phyloP scores from a whole-genome alignment of 2,113 vertebrate genomes.

The Scytalopus superciliaris region DNA sequence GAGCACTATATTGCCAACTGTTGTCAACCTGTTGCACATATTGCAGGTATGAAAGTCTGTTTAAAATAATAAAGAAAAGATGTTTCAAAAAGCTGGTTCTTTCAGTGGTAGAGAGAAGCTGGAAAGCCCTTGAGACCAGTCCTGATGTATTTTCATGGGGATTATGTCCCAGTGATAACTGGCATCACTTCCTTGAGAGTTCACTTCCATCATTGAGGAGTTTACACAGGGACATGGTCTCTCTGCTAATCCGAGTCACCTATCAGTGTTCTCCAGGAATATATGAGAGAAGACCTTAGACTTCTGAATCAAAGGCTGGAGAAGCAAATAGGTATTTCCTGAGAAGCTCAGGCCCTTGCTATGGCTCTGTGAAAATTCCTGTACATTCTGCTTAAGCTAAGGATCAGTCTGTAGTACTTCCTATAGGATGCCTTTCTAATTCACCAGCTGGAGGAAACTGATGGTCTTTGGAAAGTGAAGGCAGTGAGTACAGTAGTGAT shows the following conservation, averaged over 20 bases:
- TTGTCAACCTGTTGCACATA: not conserved
- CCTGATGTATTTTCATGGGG: not conserved
- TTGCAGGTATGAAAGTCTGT: not conserved
- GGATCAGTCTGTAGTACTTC: not conserved
- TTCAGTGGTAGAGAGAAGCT: not conserved
- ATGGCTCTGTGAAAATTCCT: not conserved
- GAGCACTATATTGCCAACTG: not conserved
- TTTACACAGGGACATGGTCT: not conserved
- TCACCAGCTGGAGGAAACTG: not conserved
- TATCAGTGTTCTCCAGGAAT: not conserved
- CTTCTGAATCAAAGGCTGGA: not conserved
- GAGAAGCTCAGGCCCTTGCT: not conserved
- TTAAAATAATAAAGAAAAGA: not conserved
- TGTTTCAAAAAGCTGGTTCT: not conserved
- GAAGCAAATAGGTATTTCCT: not conserved
- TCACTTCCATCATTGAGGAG: not conserved
- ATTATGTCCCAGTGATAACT: not conserved
- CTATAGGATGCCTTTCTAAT: not conserved
- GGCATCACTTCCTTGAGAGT: not conserved
- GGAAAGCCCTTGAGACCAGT: not conserved
- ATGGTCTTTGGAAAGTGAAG: not conserved
- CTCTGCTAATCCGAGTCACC: not conserved
- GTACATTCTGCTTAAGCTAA: not conserved
- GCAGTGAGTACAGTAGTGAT: accelerated
- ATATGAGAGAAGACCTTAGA: not conserved